These are phyloP conservation scores for Cotesia congregata DNA, from an alignment of 2,888 invertebrate species.

Conservation along the genomic window DNA sequence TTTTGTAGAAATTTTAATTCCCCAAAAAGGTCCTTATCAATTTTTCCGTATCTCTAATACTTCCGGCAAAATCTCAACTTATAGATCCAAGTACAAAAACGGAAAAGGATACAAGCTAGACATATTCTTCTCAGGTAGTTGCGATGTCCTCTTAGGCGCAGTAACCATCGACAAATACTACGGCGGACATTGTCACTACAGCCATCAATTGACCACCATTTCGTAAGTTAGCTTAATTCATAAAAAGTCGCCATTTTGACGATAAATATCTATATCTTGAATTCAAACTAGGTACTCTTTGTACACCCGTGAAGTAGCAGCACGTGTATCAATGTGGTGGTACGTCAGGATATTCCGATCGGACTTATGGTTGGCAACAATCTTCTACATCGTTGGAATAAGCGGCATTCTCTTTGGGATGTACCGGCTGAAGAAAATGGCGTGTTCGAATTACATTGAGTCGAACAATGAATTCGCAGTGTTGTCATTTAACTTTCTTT, in stretches of 20 bases:
- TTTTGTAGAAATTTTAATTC: too few relatives aligned
- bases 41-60: conserved; percentile 4
- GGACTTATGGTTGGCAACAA: conserved; percentile 50
- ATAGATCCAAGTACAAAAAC: conserved; percentile 55
- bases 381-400: conserved; percentile 48
- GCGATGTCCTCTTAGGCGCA: conserved; percentile 53
- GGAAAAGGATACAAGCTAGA: conserved; percentile 38
- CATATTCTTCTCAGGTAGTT: conserved; percentile 51
- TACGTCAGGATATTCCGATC: conserved; percentile 54
- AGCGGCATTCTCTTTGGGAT: conserved; percentile 45
- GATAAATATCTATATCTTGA: background rate
- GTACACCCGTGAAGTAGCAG: conserved; percentile 54
- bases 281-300: conserved; percentile 53
- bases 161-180: conserved; percentile 48
- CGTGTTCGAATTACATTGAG: conserved; percentile 44
- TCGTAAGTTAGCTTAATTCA: conserved; percentile 42
- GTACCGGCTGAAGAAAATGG: conserved; percentile 49
- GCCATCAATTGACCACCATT: conserved; percentile 44
- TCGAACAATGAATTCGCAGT: conserved; percentile 51
- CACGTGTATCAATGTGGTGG: conserved; percentile 54
- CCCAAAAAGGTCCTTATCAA: background rate
- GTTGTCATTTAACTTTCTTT: conserved; percentile 53
- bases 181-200: conserved; percentile 53
- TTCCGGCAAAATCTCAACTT: conserved; percentile 40
- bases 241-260: background rate